Evolutionary conservation across 2,113 vertebrate species (phyloP), one percentile per base, ranked within the genome.

Genomic region (Chascanopsetta lugubris): DNA sequence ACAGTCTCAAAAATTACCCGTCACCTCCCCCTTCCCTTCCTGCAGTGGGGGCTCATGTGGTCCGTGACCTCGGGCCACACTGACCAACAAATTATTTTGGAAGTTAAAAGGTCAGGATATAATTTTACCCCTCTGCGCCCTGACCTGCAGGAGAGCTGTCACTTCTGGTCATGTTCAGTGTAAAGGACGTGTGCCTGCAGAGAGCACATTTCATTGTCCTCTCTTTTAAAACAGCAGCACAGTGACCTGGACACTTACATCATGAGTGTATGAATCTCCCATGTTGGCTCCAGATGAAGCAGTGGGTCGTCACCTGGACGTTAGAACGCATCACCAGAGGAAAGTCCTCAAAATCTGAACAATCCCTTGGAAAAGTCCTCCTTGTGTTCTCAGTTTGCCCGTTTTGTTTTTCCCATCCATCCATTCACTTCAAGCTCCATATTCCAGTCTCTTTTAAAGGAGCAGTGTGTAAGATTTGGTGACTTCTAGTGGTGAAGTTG

Each of bases 141-240:
- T 50, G 48, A 77, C 27, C 69, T 72, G 32, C 66, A 43, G 45
- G 60, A 74, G 38, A 72, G 67, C 73, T 80, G 82, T 80, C 81
- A 77, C 72, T 57, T 69, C 40, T 13, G 55, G 21, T 57, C 20
- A 77, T 55, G 22, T 68, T 74, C 38, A 21, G 53, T 55, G 61
- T 54, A 38, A 56, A 67, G 17, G 25, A 73, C 46, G 49, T 64
- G 29, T 48, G 69, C 78, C 72, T 55, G 69, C 51, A 69, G 67
- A 65, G 11, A 76, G 10, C 38, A 48, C 25, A 36, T 77, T 29
- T 55, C 62, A 51, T 69, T 55, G 36, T 49, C 62, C 63, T 34
- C 49, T 50, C 24, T 72, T 61, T 69, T 57, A 76, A 70, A 75
- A 74, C 63, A 56, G 50, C 17, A 66, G 48, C 53, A 49, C 54